phyloP scores from a whole-genome alignment of 2,113 vertebrate genomes.

The Elachura formosa region DNA sequence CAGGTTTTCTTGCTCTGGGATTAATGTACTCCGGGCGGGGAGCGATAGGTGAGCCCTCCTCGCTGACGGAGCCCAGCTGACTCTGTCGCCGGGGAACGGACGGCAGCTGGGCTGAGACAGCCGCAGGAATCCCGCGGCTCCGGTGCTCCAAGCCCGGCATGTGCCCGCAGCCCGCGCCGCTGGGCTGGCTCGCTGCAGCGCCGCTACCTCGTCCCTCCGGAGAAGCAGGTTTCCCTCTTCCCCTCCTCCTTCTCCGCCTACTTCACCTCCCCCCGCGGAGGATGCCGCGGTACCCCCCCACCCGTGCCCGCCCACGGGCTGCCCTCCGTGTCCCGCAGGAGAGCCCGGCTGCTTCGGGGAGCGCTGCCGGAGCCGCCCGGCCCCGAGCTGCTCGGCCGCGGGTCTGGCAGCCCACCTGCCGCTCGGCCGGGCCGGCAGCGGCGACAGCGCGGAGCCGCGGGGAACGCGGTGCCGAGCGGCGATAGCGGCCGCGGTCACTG shows the following conservation, averaged over 20 bases:
- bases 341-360: background rate
- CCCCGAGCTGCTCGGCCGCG: background rate
- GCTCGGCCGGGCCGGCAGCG: background rate
- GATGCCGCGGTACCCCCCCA: background rate
- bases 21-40: background rate
- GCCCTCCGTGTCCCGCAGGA: background rate
- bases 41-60: background rate
- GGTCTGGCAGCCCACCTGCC: background rate
- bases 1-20: background rate
- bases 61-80: background rate
- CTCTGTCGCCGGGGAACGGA: background rate
- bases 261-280: background rate
- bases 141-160: slow-evolving; percentile 11
- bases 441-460: background rate
- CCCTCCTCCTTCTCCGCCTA: slow-evolving; percentile 46
- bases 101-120: background rate
- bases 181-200: background rate
- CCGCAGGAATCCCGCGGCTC: background rate
- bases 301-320: background rate
- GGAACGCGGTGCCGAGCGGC: background rate
- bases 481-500: background rate
- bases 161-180: slow-evolving; percentile 11
- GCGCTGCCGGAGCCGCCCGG: background rate
- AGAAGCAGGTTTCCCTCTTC: slow-evolving; percentile 12
- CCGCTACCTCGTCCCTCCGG: background rate